phyloP scores from a whole-genome alignment of 2,113 vertebrate species.

The Podarcis cretensis region DNA sequence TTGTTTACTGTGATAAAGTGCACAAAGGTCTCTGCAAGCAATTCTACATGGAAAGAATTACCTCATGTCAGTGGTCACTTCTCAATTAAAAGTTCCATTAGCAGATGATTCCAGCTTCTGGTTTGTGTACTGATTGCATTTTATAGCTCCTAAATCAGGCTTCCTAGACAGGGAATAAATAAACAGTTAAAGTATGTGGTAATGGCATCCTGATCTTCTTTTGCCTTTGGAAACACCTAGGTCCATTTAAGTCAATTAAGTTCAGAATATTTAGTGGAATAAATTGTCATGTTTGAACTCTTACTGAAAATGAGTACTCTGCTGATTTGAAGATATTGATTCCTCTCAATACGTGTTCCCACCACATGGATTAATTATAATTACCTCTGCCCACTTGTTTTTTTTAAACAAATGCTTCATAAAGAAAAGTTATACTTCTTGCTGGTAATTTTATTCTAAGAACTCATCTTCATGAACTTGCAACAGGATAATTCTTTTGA shows the following conservation, averaged over 20 bases:
- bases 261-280: conserved; percentile 81
- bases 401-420: conserved; percentile 50
- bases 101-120: conserved; percentile 90
- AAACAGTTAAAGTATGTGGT: conserved; percentile 90
- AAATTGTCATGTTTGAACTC: conserved; percentile 69
- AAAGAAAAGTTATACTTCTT: conserved; percentile 2
- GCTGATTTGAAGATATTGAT: conserved; percentile 74
- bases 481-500: conserved; percentile 33
- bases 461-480: conserved; percentile 45
- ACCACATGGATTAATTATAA: conserved; percentile 48
- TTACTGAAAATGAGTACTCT: conserved; percentile 73
- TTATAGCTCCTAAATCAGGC: conserved; percentile 92
- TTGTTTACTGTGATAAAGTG: conserved; percentile 89
- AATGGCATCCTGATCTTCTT: conserved; percentile 93
- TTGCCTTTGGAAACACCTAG: conserved; percentile 83
- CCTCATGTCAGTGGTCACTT: conserved; percentile 89
- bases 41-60: conserved; percentile 84
- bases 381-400: conserved; percentile 11
- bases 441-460: neutral
- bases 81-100: conserved; percentile 96
- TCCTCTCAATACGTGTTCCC: conserved; percentile 59
- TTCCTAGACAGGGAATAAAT: conserved; percentile 89
- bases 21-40: conserved; percentile 72
- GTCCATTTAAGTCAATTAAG: conserved; percentile 80
- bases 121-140: conserved; percentile 90